These are phyloP conservation scores for Plagodis dolabraria DNA, from an alignment of 2,888 invertebrate species.

Conservation along the genomic window DNA sequence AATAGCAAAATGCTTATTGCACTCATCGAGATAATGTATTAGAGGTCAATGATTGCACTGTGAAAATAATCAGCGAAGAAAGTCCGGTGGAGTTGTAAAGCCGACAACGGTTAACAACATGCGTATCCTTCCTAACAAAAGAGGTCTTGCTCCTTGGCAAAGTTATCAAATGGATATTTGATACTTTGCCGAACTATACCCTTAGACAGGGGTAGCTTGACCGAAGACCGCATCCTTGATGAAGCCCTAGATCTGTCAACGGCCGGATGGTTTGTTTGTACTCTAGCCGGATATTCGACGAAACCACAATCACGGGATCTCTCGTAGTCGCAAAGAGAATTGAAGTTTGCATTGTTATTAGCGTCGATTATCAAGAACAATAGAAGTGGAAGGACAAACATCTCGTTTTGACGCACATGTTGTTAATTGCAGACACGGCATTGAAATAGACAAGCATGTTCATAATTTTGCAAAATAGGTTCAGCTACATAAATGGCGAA, in stretches of 20 bases:
- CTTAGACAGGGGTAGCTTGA: neutral
- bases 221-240: neutral
- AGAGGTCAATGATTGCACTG: no score
- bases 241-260: neutral
- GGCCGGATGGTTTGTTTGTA: neutral
- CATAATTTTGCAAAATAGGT: constrained; percentile 13
- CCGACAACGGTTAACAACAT: no score
- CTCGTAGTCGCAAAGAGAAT: constrained; percentile 25
- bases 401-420: constrained; percentile 23
- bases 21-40: no score
- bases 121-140: no score
- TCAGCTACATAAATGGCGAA: constrained; percentile 14
- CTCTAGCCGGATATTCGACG: constrained; percentile 11
- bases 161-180: no score
- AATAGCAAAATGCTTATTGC: no score
- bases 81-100: no score
- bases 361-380: constrained; percentile 61
- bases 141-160: no score
- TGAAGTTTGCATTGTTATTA: constrained; percentile 45
- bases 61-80: no score
- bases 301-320: constrained; percentile 27
- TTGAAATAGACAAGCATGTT: constrained; percentile 39
- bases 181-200: no score
- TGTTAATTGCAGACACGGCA: constrained; percentile 40
- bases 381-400: constrained; percentile 51